phyloP scores from a whole-genome alignment of 2,113 vertebrate species.

The Nyctibius bracteatus region DNA sequence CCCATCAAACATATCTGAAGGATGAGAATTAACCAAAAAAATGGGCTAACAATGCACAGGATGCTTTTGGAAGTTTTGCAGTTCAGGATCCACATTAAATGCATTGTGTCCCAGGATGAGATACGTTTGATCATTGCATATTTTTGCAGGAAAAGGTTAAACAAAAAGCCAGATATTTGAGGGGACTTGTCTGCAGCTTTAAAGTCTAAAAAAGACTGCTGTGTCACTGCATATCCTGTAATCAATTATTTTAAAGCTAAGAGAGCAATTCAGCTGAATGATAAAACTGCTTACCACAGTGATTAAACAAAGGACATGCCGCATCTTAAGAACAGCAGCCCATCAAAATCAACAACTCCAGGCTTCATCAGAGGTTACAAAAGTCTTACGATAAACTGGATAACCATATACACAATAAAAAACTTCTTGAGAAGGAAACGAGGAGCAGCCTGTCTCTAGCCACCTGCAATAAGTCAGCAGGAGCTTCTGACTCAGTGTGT shows the following conservation, averaged over 20 bases:
- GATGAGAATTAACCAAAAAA: neutral
- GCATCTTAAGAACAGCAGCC: neutral
- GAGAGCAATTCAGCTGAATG: neutral
- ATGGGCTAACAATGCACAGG: neutral
- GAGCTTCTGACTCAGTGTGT: neutral
- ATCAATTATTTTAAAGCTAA: conserved; percentile 14
- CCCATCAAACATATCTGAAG: neutral
- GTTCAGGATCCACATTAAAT: neutral
- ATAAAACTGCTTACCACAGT: conserved; percentile 2
- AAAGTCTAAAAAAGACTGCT: neutral
- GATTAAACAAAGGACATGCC: conserved; percentile 8
- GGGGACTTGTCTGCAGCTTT: neutral
- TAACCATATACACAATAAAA: neutral
- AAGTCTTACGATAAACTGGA: neutral
- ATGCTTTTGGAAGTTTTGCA: neutral
- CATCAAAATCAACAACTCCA: neutral
- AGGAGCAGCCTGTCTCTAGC: neutral
- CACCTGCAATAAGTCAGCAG: neutral
- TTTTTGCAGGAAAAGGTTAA: neutral
- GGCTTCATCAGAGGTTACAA: neutral
- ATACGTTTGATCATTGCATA: neutral
- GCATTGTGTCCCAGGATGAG: fast-evolving
- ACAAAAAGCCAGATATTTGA: neutral
- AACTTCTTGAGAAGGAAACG: neutral
- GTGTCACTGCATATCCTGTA: neutral